phyloP scores from a whole-genome alignment of 2,797 vertebrate genomes.

The Balearica regulorum region DNA sequence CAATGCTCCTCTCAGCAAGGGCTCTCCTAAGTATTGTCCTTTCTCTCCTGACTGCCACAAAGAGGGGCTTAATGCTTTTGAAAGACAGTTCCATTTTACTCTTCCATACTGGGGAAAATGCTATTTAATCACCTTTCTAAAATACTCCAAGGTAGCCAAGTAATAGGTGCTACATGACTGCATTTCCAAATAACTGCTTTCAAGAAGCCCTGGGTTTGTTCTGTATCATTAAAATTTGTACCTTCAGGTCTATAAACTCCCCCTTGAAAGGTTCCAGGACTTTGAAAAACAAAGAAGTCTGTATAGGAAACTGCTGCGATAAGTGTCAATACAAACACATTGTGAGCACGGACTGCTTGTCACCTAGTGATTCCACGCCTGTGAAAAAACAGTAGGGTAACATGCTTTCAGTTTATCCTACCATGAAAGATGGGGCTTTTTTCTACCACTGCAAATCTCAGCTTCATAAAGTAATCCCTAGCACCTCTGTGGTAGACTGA shows the following conservation, averaged over 20 bases:
- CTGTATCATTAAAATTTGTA: neutral
- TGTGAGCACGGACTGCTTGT: neutral
- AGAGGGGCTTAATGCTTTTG: neutral
- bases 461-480: neutral
- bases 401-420: neutral
- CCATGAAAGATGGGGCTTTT: neutral
- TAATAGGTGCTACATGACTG: neutral
- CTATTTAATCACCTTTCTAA: neutral
- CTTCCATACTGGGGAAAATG: neutral
- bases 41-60: neutral
- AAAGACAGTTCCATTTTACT: neutral
- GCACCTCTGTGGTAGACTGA: neutral
- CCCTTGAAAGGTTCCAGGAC: neutral
- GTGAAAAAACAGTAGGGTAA: neutral
- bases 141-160: neutral
- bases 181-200: neutral
- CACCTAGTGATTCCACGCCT: neutral
- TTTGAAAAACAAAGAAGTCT: neutral
- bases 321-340: fast-evolving
- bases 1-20: neutral
- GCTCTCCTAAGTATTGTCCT: neutral
- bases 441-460: neutral
- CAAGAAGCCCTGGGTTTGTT: neutral
- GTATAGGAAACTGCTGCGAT: neutral
- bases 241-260: neutral